Evolutionary conservation across 2,888 invertebrate species (phyloP), one percentile per base, ranked within the genome.

Genomic region (Drosophila buzzatii): DNA sequence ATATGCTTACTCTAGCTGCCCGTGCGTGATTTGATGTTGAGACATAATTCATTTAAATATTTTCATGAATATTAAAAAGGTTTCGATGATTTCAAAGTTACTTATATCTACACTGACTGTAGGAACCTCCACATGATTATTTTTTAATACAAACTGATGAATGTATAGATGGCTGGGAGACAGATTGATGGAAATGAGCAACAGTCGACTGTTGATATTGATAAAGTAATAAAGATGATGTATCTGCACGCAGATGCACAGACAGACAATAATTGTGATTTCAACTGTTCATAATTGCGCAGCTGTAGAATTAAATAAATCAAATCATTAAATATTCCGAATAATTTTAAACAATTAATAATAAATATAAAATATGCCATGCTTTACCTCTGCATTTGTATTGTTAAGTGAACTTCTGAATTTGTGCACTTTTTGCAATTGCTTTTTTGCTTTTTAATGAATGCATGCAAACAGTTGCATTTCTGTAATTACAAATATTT

Each of bases 401-500:
- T 1, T n/a, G 7, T 1, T 12, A 18, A 7, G 12, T 18, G 12
- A 33, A 33, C 39, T 41, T 35, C 51, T 55, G 37, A 45, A 63
- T 58, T 72, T 52, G 52, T 72, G 68, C 72, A 23, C 5, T 51
- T 23, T 7, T 23, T 7, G 12, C 3, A 14, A 23, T 20, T 37
- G 23, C 37, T 1, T 8, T 23, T 4, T 10, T 37, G 20, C 53
- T 2, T 14, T 41, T n/a, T 27, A 27, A 27, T 20, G 16, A 20
- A 27, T 39, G 53, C n/a, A 35, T 27, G 33, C 33, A 44, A 59
- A 39, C 23, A 20, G 55, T 42, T 37, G 41, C 8, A 56, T 53
- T 57, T 8, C 41, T 49, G 64, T 35, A 33, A 49, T 61, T 58
- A 64, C 39, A 74, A 76, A 78, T 64, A 75, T 75, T 71, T 71